phyloP scores from a whole-genome alignment of 2,113 vertebrate genomes.

The Mustela nigripes region DNA sequence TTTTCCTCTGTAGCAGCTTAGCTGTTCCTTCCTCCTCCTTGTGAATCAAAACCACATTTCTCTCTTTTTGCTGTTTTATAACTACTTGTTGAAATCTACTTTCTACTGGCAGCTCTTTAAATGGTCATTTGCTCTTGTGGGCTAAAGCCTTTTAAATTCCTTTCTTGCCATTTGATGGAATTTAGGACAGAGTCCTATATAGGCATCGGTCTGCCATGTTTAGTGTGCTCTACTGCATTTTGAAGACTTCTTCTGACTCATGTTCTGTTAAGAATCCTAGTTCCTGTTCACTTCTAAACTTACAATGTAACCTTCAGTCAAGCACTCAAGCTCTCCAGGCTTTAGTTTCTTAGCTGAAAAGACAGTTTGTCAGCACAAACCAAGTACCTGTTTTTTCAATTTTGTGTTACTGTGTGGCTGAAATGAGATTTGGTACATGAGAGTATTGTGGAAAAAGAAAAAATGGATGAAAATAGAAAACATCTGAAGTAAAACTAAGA shows the following conservation, averaged over 20 bases:
- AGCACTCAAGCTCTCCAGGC: not conserved
- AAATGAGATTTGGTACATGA: not conserved
- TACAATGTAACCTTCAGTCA: not conserved
- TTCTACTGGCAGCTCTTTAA: not conserved
- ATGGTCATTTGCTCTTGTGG: not conserved
- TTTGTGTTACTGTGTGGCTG: not conserved
- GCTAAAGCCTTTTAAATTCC: not conserved
- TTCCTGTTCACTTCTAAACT: not conserved
- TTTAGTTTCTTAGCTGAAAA: constrained; percentile 36
- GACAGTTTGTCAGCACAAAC: not conserved
- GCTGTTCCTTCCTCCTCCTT: not conserved
- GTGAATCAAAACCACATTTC: not conserved
- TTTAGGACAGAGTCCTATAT: not conserved
- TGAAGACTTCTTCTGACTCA: not conserved
- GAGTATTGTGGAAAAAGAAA: not conserved
- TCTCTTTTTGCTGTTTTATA: not conserved
- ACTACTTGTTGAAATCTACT: not conserved
- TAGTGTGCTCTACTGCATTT: not conserved
- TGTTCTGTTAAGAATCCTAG: not conserved
- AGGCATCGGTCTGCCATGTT: not conserved
- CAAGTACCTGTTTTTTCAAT: not conserved
- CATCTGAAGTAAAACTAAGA: not conserved
- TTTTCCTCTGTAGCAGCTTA: not conserved
- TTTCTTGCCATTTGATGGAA: not conserved
- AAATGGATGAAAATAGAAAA: not conserved